Base-by-base conservation (phyloP, 2,797 vertebrate genomes). In the Anniella stebbinsi region DNA sequence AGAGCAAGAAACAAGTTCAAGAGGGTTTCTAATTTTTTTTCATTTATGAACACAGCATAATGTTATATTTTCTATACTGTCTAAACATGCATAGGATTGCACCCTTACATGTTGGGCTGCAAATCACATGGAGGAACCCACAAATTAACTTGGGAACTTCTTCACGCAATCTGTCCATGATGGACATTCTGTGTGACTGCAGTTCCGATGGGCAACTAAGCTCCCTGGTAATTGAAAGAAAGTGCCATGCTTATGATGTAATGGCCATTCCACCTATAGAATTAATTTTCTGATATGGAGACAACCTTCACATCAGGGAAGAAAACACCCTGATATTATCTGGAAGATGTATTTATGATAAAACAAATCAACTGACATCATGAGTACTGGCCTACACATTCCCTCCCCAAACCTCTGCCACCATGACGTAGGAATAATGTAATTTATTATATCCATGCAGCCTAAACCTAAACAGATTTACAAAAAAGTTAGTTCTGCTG, bases 291-390 rank as follows among this genome's bases (percentile, higher is more conserved):
- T 51, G 25, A n/a, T 51, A 66, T 69, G 41, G 11, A 69, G 73
- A 77, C 30, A 45, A 30, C 12, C 48, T 69, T 41, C 63, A 67
- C 51, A 45, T 51, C 69, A 30, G 21, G 45, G 36, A 87, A 63
- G 38, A 86, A 41, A 86, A 63, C 38, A 45, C 48, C 18, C 13
- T n/a, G 28, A 25, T 21, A 21, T 7, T 30, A 45, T 77, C 41
- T 66, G 38, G 30, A 28, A 87, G 17, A 41, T 17, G 36, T 17
- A 17, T 87, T 17, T 11, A 25, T 63, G n/a, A 18, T 0, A 45
- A n/a, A 87, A 87, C 33, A 87, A 87, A 66, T 21, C 66, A 77
- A 66, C 4, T 45, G 12, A n/a, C 78, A 60, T 76, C 85, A 75
- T 28, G 57, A 57, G 8, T 66, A 21, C 60, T 23, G 60, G 28